phyloP scores from a whole-genome alignment of 2,113 vertebrate genomes.

The Herpetotheres cachinnans region DNA sequence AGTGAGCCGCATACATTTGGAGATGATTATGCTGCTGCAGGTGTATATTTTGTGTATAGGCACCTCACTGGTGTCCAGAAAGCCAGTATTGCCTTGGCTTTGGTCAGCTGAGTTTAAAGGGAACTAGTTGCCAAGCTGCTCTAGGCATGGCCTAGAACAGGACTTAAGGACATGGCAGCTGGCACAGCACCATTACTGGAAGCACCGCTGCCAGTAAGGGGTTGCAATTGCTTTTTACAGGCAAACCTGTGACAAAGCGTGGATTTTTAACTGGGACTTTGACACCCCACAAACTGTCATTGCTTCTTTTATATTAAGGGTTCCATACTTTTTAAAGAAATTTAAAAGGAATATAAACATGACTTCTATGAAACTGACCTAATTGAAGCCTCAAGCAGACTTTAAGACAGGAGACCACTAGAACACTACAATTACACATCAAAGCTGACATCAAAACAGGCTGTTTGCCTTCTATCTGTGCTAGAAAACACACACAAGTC shows the following conservation, averaged over 20 bases:
- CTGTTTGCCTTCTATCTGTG: neutral
- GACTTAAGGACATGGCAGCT: neutral
- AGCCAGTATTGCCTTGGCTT: neutral
- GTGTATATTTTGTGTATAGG: neutral
- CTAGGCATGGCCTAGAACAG: neutral
- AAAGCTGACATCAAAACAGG: neutral
- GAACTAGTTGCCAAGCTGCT: neutral
- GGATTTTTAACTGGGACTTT: neutral
- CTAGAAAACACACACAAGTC: neutral
- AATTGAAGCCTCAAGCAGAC: neutral
- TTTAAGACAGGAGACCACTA: neutral
- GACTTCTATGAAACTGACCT: neutral
- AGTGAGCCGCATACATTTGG: neutral
- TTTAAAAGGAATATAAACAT: neutral
- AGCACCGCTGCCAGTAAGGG: neutral
- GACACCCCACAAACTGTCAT: neutral
- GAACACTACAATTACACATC: neutral
- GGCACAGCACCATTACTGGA: neutral
- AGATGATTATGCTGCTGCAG: neutral
- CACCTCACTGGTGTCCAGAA: neutral
- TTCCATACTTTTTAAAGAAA: neutral
- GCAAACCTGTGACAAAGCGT: neutral
- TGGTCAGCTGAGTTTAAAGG: neutral
- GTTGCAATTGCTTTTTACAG: neutral
- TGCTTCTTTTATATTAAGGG: neutral